Evolutionary conservation across 2,888 invertebrate species (phyloP).

Genomic region (Mythimna pallens): DNA sequence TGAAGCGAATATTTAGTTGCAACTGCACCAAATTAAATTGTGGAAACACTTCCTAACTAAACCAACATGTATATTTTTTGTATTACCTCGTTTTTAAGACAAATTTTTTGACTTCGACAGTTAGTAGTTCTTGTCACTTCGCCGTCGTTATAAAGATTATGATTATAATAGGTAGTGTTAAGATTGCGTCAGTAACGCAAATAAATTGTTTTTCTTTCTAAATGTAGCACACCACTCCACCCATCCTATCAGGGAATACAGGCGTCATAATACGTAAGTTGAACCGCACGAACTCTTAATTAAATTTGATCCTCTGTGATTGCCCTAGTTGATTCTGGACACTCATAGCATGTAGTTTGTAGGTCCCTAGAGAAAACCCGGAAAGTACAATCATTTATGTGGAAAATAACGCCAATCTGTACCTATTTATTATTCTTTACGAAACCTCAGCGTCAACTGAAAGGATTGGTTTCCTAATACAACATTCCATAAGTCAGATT

Average conservation of each 20-base stretch:
- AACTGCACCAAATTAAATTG: too few relatives aligned
- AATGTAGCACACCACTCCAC: not conserved
- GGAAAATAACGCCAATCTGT: not conserved
- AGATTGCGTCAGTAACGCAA: too few relatives aligned
- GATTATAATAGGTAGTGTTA: too few relatives aligned
- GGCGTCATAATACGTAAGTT: not conserved
- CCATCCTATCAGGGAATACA: too few relatives aligned
- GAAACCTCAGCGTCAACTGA: conserved; percentile 4
- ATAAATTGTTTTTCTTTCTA: not conserved
- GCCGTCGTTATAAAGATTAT: too few relatives aligned
- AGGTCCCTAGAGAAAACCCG: conserved; percentile 7
- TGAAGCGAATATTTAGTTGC: too few relatives aligned
- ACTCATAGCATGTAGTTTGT: not conserved
- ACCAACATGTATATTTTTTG: too few relatives aligned
- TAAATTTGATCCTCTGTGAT: conserved; percentile 12
- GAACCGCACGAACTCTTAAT: not conserved
- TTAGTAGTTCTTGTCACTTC: too few relatives aligned
- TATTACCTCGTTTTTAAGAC: too few relatives aligned
- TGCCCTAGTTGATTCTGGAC: not conserved
- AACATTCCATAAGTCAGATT: not conserved
- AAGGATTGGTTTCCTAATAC: conserved; percentile 34
- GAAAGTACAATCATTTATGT: not conserved
- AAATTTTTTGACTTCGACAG: too few relatives aligned
- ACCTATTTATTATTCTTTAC: conserved; percentile 24
- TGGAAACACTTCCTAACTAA: too few relatives aligned